Evolutionary conservation across 2,113 vertebrate species (phyloP).

Genomic region (Perca flavescens): DNA sequence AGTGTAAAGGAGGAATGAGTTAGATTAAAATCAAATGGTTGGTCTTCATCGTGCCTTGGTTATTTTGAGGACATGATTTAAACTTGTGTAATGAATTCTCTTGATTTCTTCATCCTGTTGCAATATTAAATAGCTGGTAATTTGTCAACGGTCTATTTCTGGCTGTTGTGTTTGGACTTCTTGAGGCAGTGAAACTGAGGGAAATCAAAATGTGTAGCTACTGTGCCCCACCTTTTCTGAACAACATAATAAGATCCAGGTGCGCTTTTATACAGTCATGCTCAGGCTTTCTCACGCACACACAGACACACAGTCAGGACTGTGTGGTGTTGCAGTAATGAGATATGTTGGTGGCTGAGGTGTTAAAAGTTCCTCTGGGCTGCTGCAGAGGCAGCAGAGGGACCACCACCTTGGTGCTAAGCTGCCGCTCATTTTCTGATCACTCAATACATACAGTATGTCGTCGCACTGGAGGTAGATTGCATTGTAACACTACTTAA

Average conservation of each 20-base stretch:
- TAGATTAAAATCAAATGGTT: conserved; percentile 18
- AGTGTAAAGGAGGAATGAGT: neutral
- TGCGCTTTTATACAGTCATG: conserved; percentile 41
- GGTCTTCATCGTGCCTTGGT: conserved; percentile 14
- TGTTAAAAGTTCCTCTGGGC: conserved; percentile 71
- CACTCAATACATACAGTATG: conserved; percentile 3
- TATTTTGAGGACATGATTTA: conserved; percentile 20
- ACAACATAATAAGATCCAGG: conserved; percentile 74
- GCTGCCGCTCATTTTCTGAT: conserved; percentile 53
- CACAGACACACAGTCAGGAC: conserved; percentile 9
- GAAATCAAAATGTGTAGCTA: conserved; percentile 65
- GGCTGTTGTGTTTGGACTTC: conserved; percentile 51
- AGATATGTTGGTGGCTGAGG: conserved; percentile 59
- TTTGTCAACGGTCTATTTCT: conserved; percentile 37
- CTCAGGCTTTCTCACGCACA: neutral
- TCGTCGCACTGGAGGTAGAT: neutral
- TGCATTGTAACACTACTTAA: conserved; percentile 2
- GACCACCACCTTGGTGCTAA: conserved; percentile 60
- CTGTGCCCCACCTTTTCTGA: conserved; percentile 53
- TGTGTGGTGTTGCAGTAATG: conserved; percentile 49
- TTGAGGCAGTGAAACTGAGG: conserved; percentile 44
- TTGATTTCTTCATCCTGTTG: conserved; percentile 30
- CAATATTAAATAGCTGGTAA: conserved; percentile 16
- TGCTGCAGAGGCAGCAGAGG: conserved; percentile 43
- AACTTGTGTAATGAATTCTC: conserved; percentile 21